Conservation (phyloP, 1,140 invertebrate genomes). For the Pseudoatta argentina region DNA sequence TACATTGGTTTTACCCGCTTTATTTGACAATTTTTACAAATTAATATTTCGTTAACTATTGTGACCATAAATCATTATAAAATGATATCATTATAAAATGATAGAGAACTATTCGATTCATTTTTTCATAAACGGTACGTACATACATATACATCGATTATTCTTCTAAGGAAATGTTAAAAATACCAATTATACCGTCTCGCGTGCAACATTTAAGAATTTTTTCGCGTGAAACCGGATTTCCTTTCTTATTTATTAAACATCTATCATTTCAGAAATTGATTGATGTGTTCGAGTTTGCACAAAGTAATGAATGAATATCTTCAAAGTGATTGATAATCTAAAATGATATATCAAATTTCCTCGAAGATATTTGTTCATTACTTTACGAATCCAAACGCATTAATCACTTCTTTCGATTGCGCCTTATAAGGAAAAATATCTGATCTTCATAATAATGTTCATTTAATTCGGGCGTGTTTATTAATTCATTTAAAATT, state of each 20-base stretch:
- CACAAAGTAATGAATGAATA: background rate
- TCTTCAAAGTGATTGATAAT: background rate
- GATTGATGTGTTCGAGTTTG: background rate
- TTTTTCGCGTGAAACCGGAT: background rate
- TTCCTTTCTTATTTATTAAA: constrained; percentile 13
- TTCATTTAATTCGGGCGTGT: background rate
- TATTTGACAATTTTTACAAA: too few species aligned
- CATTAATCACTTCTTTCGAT: background rate
- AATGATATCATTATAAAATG: too few species aligned
- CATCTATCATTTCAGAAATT: background rate
- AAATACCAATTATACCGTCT: background rate
- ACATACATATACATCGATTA: too few species aligned
- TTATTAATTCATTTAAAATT: constrained; percentile 49
- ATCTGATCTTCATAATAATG: background rate
- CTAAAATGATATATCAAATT: constrained; percentile 22
- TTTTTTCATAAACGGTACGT: too few species aligned
- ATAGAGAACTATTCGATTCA: too few species aligned
- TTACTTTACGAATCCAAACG: background rate
- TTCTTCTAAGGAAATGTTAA: too few species aligned
- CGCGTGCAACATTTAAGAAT: background rate
- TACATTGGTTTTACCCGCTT: too few species aligned
- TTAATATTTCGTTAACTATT: too few species aligned
- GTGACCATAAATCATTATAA: too few species aligned
- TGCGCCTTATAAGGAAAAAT: background rate
- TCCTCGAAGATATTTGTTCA: background rate